Base-by-base conservation (phyloP, 2,888 invertebrate genomes). In the Pinctada fucata region DNA sequence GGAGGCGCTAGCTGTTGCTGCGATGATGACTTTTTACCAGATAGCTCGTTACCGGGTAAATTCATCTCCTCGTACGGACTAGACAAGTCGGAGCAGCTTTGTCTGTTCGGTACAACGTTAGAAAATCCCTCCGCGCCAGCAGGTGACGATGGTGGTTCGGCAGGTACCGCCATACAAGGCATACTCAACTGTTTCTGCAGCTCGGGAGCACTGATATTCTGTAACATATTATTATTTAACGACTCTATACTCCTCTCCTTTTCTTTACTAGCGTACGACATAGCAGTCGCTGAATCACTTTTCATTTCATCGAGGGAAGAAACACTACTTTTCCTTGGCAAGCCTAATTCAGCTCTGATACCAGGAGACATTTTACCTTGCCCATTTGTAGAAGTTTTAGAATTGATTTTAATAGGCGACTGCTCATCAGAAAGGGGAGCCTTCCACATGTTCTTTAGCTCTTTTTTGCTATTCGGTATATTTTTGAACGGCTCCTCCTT, bases 21-120 rank as follows among this genome's bases (percentile, higher is more conserved):
- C 6, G 79, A 81, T 3, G 82, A 86, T 52, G 78, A 76, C 5
- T 65, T 48, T 0, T 67, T 13, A n/a, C 58, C 72, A 1, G 80
- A 82, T n/a, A 83, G 70, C n/a, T 79, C 80, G 64, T 80, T 79
- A 50, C 78, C 85, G 0, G 87, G 84, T 52, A 87, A 86, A 0
- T 79, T 81, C 88, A 88, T 87, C 73, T 87, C 84, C 72, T 87
- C 87, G 73, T 87, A 88, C 10, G 77, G 68, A 31, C 84, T 83
- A 8, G 87, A 84, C 10, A 88, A 80, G 69, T 89, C 88, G 4
- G 88, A 84, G 51, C 88, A 85, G 79, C 89, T 89, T 76, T 88
- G 88, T 4, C 89, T 79, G 64, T 85, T 85, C 3, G 79, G 68
- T 8, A 77, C 51, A n/a, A 64, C 71, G 45, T 51, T 69, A 6